A percentile compares a stretch with the other conserved stretches of the same genome.
Conservation (phyloP, 2,797 vertebrate genomes). For the Melanotaenia nigrans region DNA sequence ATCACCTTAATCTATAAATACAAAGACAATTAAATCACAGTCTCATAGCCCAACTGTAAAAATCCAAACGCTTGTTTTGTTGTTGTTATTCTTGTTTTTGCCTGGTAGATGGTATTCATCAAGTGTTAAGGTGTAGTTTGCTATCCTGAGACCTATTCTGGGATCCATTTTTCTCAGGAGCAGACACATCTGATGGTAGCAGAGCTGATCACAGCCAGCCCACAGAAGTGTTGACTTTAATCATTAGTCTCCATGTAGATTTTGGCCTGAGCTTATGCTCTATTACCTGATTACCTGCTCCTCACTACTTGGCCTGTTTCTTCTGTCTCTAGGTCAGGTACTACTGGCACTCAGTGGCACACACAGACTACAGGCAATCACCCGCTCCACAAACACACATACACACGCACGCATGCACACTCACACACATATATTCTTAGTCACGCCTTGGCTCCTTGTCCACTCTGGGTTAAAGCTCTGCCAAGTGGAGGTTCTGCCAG, state of each 20-base stretch:
- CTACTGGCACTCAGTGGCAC: conserved; percentile 21
- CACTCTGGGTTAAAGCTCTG: conserved; percentile 52
- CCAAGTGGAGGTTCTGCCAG: conserved; percentile 66
- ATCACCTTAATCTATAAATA: neutral
- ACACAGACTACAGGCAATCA: conserved; percentile 13
- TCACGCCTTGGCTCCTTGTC: conserved; percentile 63
- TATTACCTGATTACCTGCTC: conserved; percentile 23
- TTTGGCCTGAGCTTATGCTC: conserved; percentile 52
- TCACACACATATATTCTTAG: conserved; percentile 41
- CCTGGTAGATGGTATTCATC: too few relatives aligned
- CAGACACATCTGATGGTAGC: conserved; percentile 38
- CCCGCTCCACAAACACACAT: neutral
- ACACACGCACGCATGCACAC: conserved; percentile 12
- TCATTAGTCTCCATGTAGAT: conserved; percentile 68
- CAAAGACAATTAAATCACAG: neutral
- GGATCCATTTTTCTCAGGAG: conserved; percentile 22
- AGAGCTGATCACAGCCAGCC: conserved; percentile 48
- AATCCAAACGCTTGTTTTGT: neutral
- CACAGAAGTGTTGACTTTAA: conserved; percentile 73
- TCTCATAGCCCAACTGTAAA: neutral
- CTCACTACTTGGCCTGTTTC: conserved; percentile 60
- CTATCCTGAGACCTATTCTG: conserved; percentile 40
- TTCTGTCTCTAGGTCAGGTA: conserved; percentile 61
- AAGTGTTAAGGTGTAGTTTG: neutral
- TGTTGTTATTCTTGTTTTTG: neutral